Base-by-base conservation (phyloP, 2,888 invertebrate genomes). In the Eurytoma adleriae region DNA sequence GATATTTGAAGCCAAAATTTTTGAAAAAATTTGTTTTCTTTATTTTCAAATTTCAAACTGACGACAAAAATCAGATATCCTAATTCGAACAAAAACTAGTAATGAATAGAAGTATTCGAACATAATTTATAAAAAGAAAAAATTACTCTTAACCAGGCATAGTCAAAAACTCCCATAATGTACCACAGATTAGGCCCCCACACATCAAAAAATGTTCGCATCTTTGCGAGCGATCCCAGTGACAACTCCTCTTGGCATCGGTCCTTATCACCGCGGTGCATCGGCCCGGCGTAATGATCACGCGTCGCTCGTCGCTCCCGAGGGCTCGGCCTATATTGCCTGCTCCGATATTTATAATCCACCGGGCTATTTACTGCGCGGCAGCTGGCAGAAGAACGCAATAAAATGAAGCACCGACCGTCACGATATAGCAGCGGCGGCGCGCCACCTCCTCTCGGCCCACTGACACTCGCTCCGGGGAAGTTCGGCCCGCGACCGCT, bases 341-440 rank as follows among this genome's bases (percentile, higher is more conserved):
- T n/a, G 67, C 70, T 61, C 73, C 70, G 83, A 88, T 89, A 89
- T 88, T 89, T 88, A 88, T 89, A 84, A 84, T 81, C 83, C 72
- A 54, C 56, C 10, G 12, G 82, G 80, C 85, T 86, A 87, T 89
- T 89, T 88, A 88, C 85, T 85, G 85, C 84, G 82, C 83, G 68
- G 82, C 82, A 87, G 86, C 85, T 89, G 89, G 87, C 89, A 88
- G 87, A 85, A 86, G 80, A 85, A 83, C 82, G 85, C 84, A 86
- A 86, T 85, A 86, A 87, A 86, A 87, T 86, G 82, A 85, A 86
- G 83, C 83, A 83, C 71, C 73, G 40, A 7, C 40, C n/a, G 48
- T 64, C 64, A 64, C 70, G 75, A 80, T 50, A 18, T 18, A 64
- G n/a, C 18, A 1, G 40, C 18, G 64, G 64, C 64, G 18, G 30